A percentile compares a stretch with the other conserved stretches of the same genome.
Evolutionary conservation across 2,888 invertebrate genomes (phyloP).

Genomic region (Disparrhopalites patrizii): DNA sequence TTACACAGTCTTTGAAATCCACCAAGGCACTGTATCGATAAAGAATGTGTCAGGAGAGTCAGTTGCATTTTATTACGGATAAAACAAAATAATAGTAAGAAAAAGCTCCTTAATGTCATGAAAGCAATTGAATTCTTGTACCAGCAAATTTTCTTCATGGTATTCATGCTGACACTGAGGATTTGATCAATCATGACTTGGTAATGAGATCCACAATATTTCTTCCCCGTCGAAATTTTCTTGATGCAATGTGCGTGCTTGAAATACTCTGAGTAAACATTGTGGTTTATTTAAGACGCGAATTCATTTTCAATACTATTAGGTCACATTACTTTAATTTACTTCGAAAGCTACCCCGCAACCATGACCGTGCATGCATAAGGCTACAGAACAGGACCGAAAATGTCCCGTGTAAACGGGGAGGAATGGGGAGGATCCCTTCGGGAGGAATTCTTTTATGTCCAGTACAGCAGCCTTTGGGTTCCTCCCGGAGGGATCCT

Average conservation of each 20-base stretch:
- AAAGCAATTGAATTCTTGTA: slow-evolving; percentile 29
- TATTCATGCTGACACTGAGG: slow-evolving; percentile 34
- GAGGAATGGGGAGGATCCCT: no score
- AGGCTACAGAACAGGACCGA: no score
- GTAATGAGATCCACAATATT: slow-evolving; percentile 45
- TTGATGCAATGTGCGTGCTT: slow-evolving; percentile 45
- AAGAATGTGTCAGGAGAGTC: neutral
- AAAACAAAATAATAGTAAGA: neutral
- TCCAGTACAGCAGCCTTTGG: no score
- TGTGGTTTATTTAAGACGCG: no score
- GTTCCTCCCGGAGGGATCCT: no score
- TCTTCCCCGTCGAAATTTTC: slow-evolving; percentile 42
- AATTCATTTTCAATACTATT: no score
- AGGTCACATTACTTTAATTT: no score
- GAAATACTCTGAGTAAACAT: slow-evolving; percentile 41
- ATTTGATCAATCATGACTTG: slow-evolving; percentile 43
- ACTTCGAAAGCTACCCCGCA: no score
- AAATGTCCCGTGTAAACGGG: no score
- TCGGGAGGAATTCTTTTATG: no score
- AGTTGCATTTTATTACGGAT: no score
- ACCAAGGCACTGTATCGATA: slow-evolving; percentile 14
- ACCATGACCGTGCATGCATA: no score
- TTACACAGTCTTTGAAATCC: slow-evolving; percentile 26
- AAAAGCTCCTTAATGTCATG: neutral
- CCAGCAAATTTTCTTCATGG: slow-evolving; percentile 47